Base-by-base conservation (phyloP, 2,888 invertebrate species). In the Philaethria dido region DNA sequence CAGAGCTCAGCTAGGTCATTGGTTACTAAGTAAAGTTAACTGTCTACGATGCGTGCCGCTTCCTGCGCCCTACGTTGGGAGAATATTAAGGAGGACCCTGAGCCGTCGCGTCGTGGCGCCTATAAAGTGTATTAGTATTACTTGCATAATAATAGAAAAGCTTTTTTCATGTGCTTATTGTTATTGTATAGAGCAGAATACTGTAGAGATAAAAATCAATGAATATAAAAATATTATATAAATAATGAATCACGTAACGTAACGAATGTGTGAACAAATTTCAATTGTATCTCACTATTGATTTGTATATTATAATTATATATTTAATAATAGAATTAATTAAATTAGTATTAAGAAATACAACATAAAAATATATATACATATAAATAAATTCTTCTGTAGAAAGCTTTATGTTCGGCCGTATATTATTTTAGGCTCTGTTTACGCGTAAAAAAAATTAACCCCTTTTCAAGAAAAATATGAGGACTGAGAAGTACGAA, bases 21-120 rank as follows among this genome's bases (percentile, higher is more conserved):
- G 75, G 69, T 74, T 72, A 73, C 84, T 83, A 81, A 77, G 77
- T 73, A 69, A 60, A 71, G 68, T 64, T 76, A 77, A 75, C 77
- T 74, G 75, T 78, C 73, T 54, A 39, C 66, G 62, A 62, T 65
- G 59, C 69, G 74, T 72, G 73, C 72, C 64, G 73, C 70, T 78
- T 78, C 78, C 78, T 77, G 67, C 66, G 71, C 20, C 42, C 61
- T 16, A 66, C 75, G 65, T 52, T 57, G 48, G 29, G 60, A 42
- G 78, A 72, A 77, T 78, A 76, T 67, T 74, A 71, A 78, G 66
- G 63, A 73, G 72, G 11, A 9, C 36, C 11, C n/a, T 18, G 52
- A 52, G 52, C 42, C 42, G 22, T 45, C 29, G 62, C 61, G 59
- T 48, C 68, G 66, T 67, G 66, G 70, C 69, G 70, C 69, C 70